Percentiles rank a stretch among this genome's conserved stretches.
phyloP scores from a whole-genome alignment of 1,140 invertebrate species.

The Ganaspis sp. region DNA sequence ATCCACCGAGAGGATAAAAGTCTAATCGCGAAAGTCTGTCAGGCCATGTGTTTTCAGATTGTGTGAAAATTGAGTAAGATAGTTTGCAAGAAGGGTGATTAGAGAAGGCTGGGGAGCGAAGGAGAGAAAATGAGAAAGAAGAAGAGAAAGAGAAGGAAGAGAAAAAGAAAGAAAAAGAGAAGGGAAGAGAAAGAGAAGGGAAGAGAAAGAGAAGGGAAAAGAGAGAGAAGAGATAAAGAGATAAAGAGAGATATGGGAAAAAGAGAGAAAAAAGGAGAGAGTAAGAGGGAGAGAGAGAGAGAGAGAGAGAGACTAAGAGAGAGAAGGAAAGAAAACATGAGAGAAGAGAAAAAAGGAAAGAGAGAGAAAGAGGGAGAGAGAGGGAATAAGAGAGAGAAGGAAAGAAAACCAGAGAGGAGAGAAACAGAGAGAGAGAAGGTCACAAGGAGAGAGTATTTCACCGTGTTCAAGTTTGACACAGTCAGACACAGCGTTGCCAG shows the following conservation, averaged over 20 bases:
- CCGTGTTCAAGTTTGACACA: slow-evolving; percentile 72
- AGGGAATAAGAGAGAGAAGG: not conserved
- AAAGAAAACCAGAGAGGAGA: too few species aligned
- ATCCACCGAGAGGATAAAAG: slow-evolving; percentile 6
- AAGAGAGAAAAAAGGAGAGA: slow-evolving; percentile 32
- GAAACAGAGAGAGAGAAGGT: too few species aligned
- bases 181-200: slow-evolving; percentile 33
- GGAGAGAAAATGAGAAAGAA: too few species aligned
- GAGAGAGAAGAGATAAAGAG: too few species aligned
- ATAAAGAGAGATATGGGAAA: too few species aligned
- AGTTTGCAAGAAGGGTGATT: slow-evolving; percentile 52
- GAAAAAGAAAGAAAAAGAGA: too few species aligned
- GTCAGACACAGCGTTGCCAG: slow-evolving; percentile 71
- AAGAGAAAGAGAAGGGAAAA: not conserved
- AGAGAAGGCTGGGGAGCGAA: slow-evolving; percentile 31
- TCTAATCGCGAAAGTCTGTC: not conserved
- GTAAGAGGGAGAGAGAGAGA: slow-evolving; percentile 35
- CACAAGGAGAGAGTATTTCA: slow-evolving; percentile 43
- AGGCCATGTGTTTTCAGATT: slow-evolving; percentile 49
- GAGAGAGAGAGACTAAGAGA: too few species aligned
- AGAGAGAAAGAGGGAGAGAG: not conserved
- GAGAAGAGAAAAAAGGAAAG: slow-evolving; percentile 45
- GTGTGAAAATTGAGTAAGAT: slow-evolving; percentile 55
- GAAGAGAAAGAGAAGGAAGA: too few species aligned
- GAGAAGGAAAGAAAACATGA: slow-evolving; percentile 42